Evolutionary conservation across 2,888 invertebrate species (phyloP).

Genomic region (Nasonia oneida): DNA sequence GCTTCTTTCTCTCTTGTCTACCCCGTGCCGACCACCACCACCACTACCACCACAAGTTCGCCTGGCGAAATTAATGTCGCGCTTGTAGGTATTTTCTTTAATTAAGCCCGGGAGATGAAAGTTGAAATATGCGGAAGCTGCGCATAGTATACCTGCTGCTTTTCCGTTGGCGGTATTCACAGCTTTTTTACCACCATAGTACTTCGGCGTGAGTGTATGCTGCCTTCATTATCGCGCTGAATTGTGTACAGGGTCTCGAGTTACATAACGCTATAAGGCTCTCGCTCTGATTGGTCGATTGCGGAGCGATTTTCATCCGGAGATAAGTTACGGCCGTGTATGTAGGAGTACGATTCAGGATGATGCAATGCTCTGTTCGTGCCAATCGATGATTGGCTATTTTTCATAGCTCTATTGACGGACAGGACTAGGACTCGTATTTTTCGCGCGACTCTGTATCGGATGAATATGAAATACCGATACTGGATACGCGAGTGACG

Average conservation of each 20-base stretch:
- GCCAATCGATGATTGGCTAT: constrained; percentile 1
- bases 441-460: constrained; percentile 30
- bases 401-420: constrained; percentile 40
- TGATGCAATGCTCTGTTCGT: background rate
- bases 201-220: too few species aligned
- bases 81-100: constrained; percentile 12
- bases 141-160: too few species aligned
- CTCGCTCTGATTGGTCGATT: background rate
- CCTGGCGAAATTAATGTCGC: constrained; percentile 7
- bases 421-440: constrained; percentile 7
- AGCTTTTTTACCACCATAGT: background rate
- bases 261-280: background rate
- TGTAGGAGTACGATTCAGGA: background rate
- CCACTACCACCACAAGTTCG: background rate
- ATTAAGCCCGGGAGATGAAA: background rate
- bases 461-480: constrained; percentile 12
- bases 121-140: background rate
- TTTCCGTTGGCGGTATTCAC: background rate
- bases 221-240: too few species aligned
- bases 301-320: background rate
- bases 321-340: background rate
- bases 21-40: background rate
- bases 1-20: background rate
- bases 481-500: background rate
- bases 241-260: too few species aligned